Evolutionary conservation across 2,797 vertebrate genomes (phyloP), one percentile per base, ranked within the genome.

Genomic region (Heliangelus exortis): DNA sequence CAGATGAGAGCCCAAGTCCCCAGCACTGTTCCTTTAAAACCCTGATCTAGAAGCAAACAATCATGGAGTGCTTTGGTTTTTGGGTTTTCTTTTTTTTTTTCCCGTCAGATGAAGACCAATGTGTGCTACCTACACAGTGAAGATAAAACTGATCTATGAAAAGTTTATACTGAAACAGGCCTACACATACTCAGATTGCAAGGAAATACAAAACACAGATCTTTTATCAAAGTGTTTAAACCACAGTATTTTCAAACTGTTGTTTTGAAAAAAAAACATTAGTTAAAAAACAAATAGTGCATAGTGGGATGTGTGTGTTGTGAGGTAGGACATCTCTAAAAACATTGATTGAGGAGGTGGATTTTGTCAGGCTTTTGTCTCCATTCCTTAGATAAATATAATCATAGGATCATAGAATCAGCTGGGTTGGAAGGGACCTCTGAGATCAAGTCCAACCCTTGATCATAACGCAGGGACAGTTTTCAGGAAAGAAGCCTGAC

Each of bases 401-500:
- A 78, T 9, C n/a, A n/a, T n/a, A n/a, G n/a, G n/a, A n/a, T n/a
- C n/a, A n/a, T n/a, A n/a, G n/a, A n/a, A n/a, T n/a, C n/a, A n/a
- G n/a, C n/a, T n/a, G n/a, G n/a, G n/a, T n/a, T n/a, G n/a, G n/a
- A n/a, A n/a, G n/a, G n/a, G n/a, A n/a, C n/a, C n/a, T n/a, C n/a
- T n/a, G n/a, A n/a, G n/a, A n/a, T n/a, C n/a, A n/a, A n/a, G n/a
- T n/a, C n/a, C n/a, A n/a, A n/a, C n/a, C n/a, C n/a, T n/a, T n/a
- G n/a, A n/a, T n/a, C n/a, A n/a, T n/a, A n/a, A n/a, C n/a, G 21
- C 28, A 82, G 63, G 63, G 33, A 57, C 25, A 79, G 15, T 33
- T 66, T 34, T 87, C 76, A 72, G 73, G 54, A 93, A 89, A 75
- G 68, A 91, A 91, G 92, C 18, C 15, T 48, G 47, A 80, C 23